These are phyloP conservation scores for Pollenia amentaria DNA, from an alignment of 2,888 invertebrate genomes.

Conservation along the genomic window DNA sequence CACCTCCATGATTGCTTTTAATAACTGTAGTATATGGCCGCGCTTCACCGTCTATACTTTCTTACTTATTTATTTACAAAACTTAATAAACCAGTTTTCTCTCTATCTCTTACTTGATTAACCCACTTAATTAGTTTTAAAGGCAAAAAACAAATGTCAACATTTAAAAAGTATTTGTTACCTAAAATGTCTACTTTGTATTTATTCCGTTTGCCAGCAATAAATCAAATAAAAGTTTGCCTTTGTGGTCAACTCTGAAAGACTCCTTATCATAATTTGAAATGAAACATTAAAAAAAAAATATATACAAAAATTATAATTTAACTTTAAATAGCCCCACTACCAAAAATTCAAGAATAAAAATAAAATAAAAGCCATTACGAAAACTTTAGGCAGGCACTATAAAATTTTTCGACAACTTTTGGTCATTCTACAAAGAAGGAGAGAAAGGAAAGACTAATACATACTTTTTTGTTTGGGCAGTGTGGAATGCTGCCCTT, in stretches of 20 bases:
- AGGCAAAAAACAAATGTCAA: constrained; percentile 17
- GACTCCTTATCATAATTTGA: constrained; percentile 29
- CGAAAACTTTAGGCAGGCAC: constrained; percentile 10
- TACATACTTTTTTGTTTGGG: not conserved
- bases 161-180: not conserved
- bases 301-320: constrained; percentile 1
- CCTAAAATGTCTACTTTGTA: not conserved
- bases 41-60: too few species aligned
- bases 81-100: constrained; percentile 10
- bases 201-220: constrained; percentile 24
- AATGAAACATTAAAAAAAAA: not conserved
- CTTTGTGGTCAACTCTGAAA: not conserved
- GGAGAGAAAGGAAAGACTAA: not conserved
- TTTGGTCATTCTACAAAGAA: not conserved
- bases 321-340: constrained; percentile 12
- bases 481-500: not conserved
- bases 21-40: too few species aligned
- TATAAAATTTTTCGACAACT: constrained; percentile 29
- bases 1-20: too few species aligned
- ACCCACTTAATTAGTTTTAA: constrained; percentile 10
- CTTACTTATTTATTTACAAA: too few species aligned
- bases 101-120: not conserved
- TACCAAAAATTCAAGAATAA: not conserved
- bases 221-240: constrained; percentile 31
- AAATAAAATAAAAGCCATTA: constrained; percentile 27